Conservation (phyloP, 2,888 invertebrate species). For the Anaspis maculata region DNA sequence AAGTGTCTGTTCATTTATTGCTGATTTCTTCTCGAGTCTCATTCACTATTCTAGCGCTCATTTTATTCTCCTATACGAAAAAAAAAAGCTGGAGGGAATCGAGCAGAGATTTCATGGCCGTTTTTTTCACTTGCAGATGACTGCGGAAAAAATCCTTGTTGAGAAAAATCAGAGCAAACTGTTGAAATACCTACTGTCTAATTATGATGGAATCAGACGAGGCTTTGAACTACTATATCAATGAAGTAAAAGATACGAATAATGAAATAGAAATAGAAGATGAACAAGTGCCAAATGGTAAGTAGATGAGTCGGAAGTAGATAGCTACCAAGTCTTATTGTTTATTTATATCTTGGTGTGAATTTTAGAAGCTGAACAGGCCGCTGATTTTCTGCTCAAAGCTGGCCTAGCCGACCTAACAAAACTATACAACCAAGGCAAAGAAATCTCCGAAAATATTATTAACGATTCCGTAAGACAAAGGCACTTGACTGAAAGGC, state of each 20-base stretch:
- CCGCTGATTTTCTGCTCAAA: slow-evolving; percentile 66
- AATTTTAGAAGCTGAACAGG: slow-evolving; percentile 63
- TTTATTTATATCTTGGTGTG: slow-evolving; percentile 1
- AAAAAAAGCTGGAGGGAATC: too few relatives aligned
- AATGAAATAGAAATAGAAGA: slow-evolving; percentile 33
- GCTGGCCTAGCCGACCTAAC: slow-evolving; percentile 65
- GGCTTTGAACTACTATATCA: slow-evolving; percentile 32
- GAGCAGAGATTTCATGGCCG: too few relatives aligned
- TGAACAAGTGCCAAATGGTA: slow-evolving; percentile 33
- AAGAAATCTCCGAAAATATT: slow-evolving; percentile 57
- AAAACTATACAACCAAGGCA: slow-evolving; percentile 60
- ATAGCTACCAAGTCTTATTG: neutral
- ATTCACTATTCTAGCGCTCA: too few relatives aligned
- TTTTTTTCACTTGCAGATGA: too few relatives aligned
- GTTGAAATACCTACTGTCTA: too few relatives aligned
- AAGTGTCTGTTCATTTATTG: too few relatives aligned
- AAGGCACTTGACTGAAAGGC: slow-evolving; percentile 56
- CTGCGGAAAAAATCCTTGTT: neutral
- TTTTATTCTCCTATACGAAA: too few relatives aligned
- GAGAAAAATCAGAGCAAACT: too few relatives aligned
- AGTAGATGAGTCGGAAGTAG: slow-evolving; percentile 5
- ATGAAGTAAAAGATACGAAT: slow-evolving; percentile 35
- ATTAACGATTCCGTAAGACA: slow-evolving; percentile 50
- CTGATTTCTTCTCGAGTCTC: too few relatives aligned
- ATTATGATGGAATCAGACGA: slow-evolving; percentile 28